Conservation (phyloP, 2,888 invertebrate species). For the Megalurothrips usitatus region DNA sequence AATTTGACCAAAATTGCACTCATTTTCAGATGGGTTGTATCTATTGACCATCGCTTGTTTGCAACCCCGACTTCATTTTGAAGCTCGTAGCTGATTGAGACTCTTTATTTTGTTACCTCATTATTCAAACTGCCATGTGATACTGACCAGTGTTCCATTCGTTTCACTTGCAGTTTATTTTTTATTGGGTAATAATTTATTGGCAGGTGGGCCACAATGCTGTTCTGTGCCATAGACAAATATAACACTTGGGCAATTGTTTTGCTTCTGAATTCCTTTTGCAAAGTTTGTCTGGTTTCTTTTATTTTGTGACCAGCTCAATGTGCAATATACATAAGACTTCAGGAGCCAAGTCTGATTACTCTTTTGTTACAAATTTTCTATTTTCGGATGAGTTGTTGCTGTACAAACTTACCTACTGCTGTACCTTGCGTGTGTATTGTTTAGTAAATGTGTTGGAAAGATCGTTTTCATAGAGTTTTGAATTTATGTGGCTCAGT, state of each 20-base stretch:
- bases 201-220: neutral
- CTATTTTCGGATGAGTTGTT: slow-evolving; percentile 2
- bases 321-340: neutral
- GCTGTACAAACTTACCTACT: neutral
- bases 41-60: too few relatives aligned
- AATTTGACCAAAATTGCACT: too few relatives aligned
- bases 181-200: neutral
- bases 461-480: neutral
- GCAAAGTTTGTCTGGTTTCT: neutral
- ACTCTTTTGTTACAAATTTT: slow-evolving; percentile 23
- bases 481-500: too few relatives aligned
- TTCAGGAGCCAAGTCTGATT: neutral
- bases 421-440: neutral
- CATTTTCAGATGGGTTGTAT: too few relatives aligned
- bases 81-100: too few relatives aligned
- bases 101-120: too few relatives aligned
- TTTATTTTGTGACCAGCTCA: neutral
- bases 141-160: too few relatives aligned
- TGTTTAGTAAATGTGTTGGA: neutral
- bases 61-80: too few relatives aligned
- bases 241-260: neutral
- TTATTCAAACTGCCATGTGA: too few relatives aligned
- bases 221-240: neutral
- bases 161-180: neutral
- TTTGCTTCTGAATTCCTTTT: neutral